A percentile compares a stretch with the other conserved stretches of the same genome.
Conservation (phyloP, 2,113 vertebrate genomes). For the Nansenia antarctica region DNA sequence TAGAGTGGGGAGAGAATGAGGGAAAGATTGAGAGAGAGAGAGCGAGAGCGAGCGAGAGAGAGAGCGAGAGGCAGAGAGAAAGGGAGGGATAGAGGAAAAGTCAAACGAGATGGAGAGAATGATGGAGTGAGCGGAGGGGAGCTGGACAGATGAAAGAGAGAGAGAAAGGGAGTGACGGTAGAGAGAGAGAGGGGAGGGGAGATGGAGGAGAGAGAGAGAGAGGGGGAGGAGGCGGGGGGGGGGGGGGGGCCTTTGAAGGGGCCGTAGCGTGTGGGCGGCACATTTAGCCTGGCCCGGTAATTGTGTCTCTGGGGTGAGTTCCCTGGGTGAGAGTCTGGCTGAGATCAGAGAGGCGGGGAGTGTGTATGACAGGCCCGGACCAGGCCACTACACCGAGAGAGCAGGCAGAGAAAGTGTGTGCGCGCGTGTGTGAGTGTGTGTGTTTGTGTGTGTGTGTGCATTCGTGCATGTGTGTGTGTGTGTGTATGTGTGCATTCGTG, state of each 20-base stretch:
- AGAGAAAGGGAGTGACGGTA: slow-evolving; percentile 6
- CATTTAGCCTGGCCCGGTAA: slow-evolving; percentile 68
- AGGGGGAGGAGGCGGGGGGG: slow-evolving; percentile 18
- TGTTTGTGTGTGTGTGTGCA: slow-evolving; percentile 4
- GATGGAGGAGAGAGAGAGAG: slow-evolving; percentile 14
- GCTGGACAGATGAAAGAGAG: too few species aligned
- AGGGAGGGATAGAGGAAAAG: neutral
- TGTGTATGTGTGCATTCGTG: slow-evolving; percentile 1
- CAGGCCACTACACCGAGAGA: slow-evolving; percentile 2
- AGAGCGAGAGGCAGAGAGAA: too few species aligned
- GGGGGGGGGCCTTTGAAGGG: slow-evolving; percentile 54
- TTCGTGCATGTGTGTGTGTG: neutral
- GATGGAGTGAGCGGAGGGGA: neutral
- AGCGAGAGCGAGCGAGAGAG: neutral
- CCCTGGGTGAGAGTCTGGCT: slow-evolving; percentile 54
- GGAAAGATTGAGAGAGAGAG: neutral
- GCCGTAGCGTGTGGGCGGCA: slow-evolving; percentile 53
- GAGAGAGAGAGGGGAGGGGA: neutral
- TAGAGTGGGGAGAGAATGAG: neutral
- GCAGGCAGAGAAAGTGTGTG: neutral
- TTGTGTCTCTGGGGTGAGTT: slow-evolving; percentile 66
- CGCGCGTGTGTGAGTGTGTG: neutral
- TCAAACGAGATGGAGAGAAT: neutral
- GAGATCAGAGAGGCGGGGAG: slow-evolving; percentile 48
- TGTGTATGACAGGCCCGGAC: neutral